Evolutionary conservation across 1,140 invertebrate genomes (phyloP), one percentile per base, ranked within the genome.

Genomic region (Venustaconcha ellipsiformis): DNA sequence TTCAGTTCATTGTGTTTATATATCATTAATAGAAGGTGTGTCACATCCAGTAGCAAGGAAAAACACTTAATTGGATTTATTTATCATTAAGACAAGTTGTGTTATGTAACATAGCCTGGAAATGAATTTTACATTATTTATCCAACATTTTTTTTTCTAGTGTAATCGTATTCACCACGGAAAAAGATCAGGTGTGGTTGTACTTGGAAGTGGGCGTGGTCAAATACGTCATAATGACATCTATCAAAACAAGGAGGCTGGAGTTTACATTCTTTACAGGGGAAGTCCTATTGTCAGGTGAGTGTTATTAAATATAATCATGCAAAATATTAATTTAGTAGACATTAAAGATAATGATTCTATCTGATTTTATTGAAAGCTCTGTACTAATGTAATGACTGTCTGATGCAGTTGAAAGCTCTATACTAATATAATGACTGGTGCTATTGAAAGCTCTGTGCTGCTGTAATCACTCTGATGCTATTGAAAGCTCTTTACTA

Each of bases 201-300:
- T 88, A n/a, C 80, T 88, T 30, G 85, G 87, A 62, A 86, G 84
- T 82, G 87, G 85, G 37, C 81, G 82, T 65, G 87, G 87, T 26
- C 85, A 86, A 30, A 87, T 88, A 26, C 80, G 80, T 55, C 83
- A 81, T 64, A 88, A 88, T 75, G 84, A 86, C 60, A 88, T 88
- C 30, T 88, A 80, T 75, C 76, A 82, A 68, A 88, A 87, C 74
- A 82, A 79, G 58, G 87, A 88, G 71, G 87, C 87, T 14, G 87
- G 87, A 6, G 78, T 88, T 14, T 88, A 88, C 60, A 80, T 88
- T 58, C 65, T 88, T 63, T 87, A 86, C 74, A 77, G 84, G 13
- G 85, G 84, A 17, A 88, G 83, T 69, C 87, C 87, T n/a, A 78
- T 78, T 18, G 77, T 88, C 30, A 80, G 84, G 86, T 86, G 70